Percentiles rank a stretch among this genome's conserved stretches.
phyloP scores from a whole-genome alignment of 2,888 invertebrate genomes.

The Muscina levida region DNA sequence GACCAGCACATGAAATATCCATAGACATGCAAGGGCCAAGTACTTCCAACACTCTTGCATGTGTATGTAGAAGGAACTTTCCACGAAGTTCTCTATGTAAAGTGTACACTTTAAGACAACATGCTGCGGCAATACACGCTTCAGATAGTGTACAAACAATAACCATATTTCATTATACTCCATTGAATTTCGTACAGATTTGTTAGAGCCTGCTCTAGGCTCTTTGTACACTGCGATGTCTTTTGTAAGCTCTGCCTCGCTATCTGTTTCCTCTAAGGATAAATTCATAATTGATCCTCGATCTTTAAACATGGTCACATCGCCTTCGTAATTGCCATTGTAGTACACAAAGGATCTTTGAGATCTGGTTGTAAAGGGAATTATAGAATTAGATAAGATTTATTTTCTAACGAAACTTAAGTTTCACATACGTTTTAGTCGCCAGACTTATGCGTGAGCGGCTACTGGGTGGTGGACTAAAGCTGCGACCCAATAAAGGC shows the following conservation, averaged over 20 bases:
- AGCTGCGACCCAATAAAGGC: background rate
- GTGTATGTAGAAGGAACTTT: constrained; percentile 43
- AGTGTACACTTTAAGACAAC: constrained; percentile 17
- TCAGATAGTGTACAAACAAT: constrained; percentile 20
- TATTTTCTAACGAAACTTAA: background rate
- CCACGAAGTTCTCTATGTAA: constrained; percentile 39
- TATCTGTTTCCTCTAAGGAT: constrained; percentile 70
- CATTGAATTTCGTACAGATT: background rate
- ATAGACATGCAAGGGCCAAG: background rate
- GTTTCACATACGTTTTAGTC: background rate
- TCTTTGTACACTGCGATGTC: constrained; percentile 43
- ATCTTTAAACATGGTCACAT: constrained; percentile 63
- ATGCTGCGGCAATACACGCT: constrained; percentile 3
- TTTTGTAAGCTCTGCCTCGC: constrained; percentile 69
- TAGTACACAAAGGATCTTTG: constrained; percentile 42
- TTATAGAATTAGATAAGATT: background rate
- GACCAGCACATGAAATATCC: constrained; percentile 7
- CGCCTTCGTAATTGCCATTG: constrained; percentile 73
- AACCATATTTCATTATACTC: constrained; percentile 2
- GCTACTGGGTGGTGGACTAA: background rate
- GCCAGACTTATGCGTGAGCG: background rate
- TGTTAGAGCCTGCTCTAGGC: background rate
- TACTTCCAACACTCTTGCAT: constrained; percentile 41
- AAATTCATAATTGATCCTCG: background rate
- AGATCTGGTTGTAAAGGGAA: constrained; percentile 12